Base-by-base conservation (phyloP, 2,113 vertebrate genomes). In the Macroglossus sobrinus region DNA sequence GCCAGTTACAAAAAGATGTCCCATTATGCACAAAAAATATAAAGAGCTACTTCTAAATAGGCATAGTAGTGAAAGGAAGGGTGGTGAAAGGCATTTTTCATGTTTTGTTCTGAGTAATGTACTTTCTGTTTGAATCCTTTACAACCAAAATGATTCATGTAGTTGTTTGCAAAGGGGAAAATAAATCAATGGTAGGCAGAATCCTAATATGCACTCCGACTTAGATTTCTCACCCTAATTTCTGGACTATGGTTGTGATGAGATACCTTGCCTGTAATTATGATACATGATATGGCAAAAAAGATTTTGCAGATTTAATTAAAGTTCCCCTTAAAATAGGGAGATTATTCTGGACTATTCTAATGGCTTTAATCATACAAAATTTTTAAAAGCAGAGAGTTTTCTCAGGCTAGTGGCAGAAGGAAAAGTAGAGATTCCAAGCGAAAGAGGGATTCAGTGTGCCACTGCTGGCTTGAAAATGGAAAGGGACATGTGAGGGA, bases 251-350 rank as follows among this genome's bases (percentile, higher is more conserved):
- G 57, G 84, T 40, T 80, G 26, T 86, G 26, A 71, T 61, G 35
- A 71, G 33, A 71, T 47, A 72, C 22, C 12, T 85, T 64, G 66
- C 53, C 21, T 40, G 9, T 59, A 75, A 96, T 66, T 80, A 84
- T 38, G n/a, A 69, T 82, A 63, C 63, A 92, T 78, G 87, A 78
- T 47, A 45, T 89, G 84, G 45, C 33, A 94, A 96, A 91, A 76
- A 35, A 38, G 82, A 96, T 71, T 96, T 94, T 96, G 30, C 89
- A 88, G 72, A 19, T 50, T 8, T 74, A 96, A 90, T 26, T 93
- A 89, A 89, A 47, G 11, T 76, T 61, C 79, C 45, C 53, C n/a
- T 94, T 88, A 91, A 94, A 82, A 91, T 63, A 87, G 28, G 92
- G 43, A 69, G 30, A 76, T 81, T 81, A 81, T 82, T 69, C 68